Evolutionary conservation across 2,113 vertebrate genomes (phyloP), one percentile per base, ranked within the genome.

Genomic region (Eolophus roseicapilla): DNA sequence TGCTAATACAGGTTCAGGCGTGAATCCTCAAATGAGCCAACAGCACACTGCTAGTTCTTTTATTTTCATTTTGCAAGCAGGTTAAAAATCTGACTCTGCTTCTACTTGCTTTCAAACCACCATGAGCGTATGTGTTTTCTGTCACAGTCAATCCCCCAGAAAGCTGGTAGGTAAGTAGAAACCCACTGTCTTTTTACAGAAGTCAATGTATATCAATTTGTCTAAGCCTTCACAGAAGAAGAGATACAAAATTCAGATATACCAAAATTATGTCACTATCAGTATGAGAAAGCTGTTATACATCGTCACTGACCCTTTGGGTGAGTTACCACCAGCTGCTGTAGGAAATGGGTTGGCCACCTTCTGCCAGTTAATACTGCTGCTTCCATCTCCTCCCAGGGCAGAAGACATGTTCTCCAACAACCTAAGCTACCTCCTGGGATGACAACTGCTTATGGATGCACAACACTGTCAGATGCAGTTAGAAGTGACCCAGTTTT

Each of bases 1-100:
- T 28, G 10, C 13, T 28, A 52, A 1, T 57, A 62, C 0, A 0
- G 4, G 18, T 69, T 49, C 62, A 55, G 65, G 16, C 7, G 76
- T 8, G 7, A 24, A 10, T 35, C 17, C 10, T 69, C 44, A 82
- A 24, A 47, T 31, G 63, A 47, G 28, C 16, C 33, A 50, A 24
- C 63, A 84, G 14, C 13, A 53, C 13, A 20, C 67, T 0, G 0
- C 7, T 2, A 6, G 14, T 33, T 92, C 23, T 67, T 83, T 62
- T 37, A 68, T 64, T 81, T 93, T 24, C 13, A 29, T 35, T 86
- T 81, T 65, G 39, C 50, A 69, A 60, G 17, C 18, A 79, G 7
- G n/a, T 43, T 73, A 25, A 74, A 89, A 89, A 76, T 20, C 10
- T 85, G 14, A n/a, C 17, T 3, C 9, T 70, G 8, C 24, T 46